Evolutionary conservation across 2,797 vertebrate genomes (phyloP), one percentile per base, ranked within the genome.

Genomic region (Ctenopoma multispine): DNA sequence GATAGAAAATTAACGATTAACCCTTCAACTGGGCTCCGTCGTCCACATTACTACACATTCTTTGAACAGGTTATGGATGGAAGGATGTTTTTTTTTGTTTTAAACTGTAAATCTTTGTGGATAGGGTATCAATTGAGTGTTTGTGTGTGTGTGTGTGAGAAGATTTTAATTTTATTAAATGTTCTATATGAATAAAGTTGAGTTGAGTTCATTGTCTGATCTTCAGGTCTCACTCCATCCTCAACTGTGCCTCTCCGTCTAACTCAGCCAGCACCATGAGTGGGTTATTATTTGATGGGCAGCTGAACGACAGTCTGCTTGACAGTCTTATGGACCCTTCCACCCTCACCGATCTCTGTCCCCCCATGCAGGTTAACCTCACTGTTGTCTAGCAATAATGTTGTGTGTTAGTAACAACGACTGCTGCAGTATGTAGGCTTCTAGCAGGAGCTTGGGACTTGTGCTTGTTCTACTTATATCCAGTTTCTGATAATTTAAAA

Each of bases 201-300:
- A 38, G 36, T 13, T 38, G 10, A 38, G 36, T 13, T 38, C 12
- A 50, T 43, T 71, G 10, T 86, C 29, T 66, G 54, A 38, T 77
- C 46, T 55, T 40, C 92, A 99, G 98, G 79, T 98, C 97, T 56
- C 95, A 97, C 85, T 99, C 97, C 1, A 92, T 99, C 78, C 92
- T 97, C 81, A 96, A 93, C 87, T 94, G 92, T 29, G 88, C 95
- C 0, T 87, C 94, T 18, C 94, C 94, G 1, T 84, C 84, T 4
- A 89, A 80, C 77, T 60, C 21, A 51, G 75, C 76, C 84, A 15
- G 90, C 89, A 76, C 83, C 66, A 40, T 95, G 91, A 72, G 87
- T 4, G 93, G 93, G 43, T 69, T 87, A 14, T 88, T 93, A 41
- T 89, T 92, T 14, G 97, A 99, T 0, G 94, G 96, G 48, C 93